Evolutionary conservation across 2,888 invertebrate genomes (phyloP), one percentile per base, ranked within the genome.

Genomic region (Lasius fuliginosus): DNA sequence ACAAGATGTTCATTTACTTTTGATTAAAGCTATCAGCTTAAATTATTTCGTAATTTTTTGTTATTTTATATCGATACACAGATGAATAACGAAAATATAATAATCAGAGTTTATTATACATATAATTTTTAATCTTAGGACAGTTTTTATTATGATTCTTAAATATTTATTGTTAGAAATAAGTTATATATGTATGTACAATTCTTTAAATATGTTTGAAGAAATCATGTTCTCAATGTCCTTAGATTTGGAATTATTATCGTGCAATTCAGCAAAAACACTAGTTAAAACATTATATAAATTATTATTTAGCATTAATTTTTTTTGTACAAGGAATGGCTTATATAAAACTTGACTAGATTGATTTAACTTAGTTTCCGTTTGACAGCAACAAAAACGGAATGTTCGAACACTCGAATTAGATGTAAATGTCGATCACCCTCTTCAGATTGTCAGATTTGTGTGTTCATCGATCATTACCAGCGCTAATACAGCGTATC

Each of bases 401-500:
- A 60, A 60, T 60, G 62, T n/a, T 40, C 9, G 11, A 27, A 40
- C 12, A 1, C 5, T 3, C n/a, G 23, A 40, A 67, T 68, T 40
- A 30, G 12, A 27, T 27, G 30, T 2, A 36, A 76, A 67, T 68
- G 68, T 18, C 18, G 46, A 67, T 46, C 23, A 27, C 8, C 6
- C 33, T 76, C 18, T 56, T 65, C 12, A 18, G 27, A 36, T 9
- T 36, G 36, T 42, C 69, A 56, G 69, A 77, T 77, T 77, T 68
- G 30, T 67, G 27, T 27, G 12, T 56, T 53, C 9, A 77, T 77
- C 68, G 56, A 77, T 77, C 40, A 68, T 77, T 68, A 68, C n/a
- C 8, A 6, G 12, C 36, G 2, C 60, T 87, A 77, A 79, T 33
- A 27, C n/a, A 9, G 65, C 64, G 42, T 53, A 68, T 74, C 71